Evolutionary conservation across 2,113 vertebrate species (phyloP).

Genomic region (Mionectes macconnelli): DNA sequence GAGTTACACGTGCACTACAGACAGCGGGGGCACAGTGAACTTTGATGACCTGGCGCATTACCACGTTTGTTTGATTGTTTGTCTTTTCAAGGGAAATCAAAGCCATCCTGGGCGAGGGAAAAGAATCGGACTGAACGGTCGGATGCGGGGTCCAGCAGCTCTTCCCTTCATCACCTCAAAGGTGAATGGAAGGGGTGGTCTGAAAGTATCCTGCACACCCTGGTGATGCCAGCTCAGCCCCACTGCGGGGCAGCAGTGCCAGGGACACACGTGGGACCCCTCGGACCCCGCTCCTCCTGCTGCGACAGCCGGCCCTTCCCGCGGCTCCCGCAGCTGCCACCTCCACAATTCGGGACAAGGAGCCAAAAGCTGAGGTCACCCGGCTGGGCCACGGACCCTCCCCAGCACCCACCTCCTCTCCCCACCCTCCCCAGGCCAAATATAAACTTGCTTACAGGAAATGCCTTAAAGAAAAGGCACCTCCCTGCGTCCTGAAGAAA

Average conservation of each 20-base stretch:
- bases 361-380: slow-evolving; percentile 51
- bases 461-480: slow-evolving; percentile 74
- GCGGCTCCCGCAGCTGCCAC: background rate
- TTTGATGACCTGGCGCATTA: too few relatives aligned
- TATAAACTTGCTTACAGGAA: slow-evolving; percentile 76
- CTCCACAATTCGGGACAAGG: background rate
- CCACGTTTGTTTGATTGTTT: background rate
- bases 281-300: fast-evolving
- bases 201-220: fast-evolving
- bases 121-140: background rate
- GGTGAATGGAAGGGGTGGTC: background rate
- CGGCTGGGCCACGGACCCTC: fast-evolving
- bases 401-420: slow-evolving; percentile 31
- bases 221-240: background rate
- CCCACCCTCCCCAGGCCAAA: slow-evolving; percentile 63
- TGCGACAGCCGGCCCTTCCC: fast-evolving
- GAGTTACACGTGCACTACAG: background rate
- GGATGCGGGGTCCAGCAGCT: background rate
- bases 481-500: slow-evolving; percentile 64
- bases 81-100: background rate
- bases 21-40: background rate
- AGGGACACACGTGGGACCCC: fast-evolving
- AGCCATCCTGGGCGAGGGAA: background rate
- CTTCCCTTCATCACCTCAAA: background rate
- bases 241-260: background rate